Conservation (phyloP, 1,140 invertebrate species). For the Euglossa dilemma region DNA sequence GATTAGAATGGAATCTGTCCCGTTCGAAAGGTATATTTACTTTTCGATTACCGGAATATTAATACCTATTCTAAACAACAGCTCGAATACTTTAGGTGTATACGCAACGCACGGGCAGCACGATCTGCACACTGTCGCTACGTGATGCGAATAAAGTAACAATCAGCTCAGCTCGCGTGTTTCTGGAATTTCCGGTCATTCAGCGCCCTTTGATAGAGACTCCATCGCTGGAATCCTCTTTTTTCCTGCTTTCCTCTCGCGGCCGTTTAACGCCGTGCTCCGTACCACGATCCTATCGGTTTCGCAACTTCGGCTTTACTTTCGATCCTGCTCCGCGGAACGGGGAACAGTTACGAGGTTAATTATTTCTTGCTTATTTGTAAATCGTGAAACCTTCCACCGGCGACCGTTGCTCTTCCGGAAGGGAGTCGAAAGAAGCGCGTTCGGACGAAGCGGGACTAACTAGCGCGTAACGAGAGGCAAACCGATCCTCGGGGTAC, state of each 20-base stretch:
- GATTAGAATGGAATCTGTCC: not conserved
- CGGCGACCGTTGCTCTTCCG: not conserved
- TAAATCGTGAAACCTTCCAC: conserved; percentile 4
- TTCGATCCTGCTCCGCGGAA: not conserved
- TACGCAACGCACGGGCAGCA: not conserved
- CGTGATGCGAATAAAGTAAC: conserved; percentile 58
- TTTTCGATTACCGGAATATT: not conserved
- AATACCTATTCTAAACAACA: not conserved
- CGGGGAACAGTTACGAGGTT: not conserved
- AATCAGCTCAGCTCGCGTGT: conserved; percentile 60
- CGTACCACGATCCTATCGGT: too few relatives aligned
- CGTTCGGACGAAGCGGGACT: not conserved
- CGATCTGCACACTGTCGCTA: conserved; percentile 2
- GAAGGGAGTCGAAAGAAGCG: not conserved
- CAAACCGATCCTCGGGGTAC: conserved; percentile 29
- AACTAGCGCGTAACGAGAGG: conserved; percentile 57
- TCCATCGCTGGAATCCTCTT: not conserved
- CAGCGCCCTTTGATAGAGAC: conserved; percentile 23
- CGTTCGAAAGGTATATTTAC: not conserved
- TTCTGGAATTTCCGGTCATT: conserved; percentile 64
- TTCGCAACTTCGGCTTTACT: not conserved
- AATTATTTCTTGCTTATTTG: not conserved
- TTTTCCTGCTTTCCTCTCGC: not conserved
- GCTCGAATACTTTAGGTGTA: not conserved
- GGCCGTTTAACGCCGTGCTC: not conserved